Percentiles rank a stretch among this genome's conserved stretches.
Conservation (phyloP, 2,888 invertebrate genomes). For the Amiota communis region DNA sequence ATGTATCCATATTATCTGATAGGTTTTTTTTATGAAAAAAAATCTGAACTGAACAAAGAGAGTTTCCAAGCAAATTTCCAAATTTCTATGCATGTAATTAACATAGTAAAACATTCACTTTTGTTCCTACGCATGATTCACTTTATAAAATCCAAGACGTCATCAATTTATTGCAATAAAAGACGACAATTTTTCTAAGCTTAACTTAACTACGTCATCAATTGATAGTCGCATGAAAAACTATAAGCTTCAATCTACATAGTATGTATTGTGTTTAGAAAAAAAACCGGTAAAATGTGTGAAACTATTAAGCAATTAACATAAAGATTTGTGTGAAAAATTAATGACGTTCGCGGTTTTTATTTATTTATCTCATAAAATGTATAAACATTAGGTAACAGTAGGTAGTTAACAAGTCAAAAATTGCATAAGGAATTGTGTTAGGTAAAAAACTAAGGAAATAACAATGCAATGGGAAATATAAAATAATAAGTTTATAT, state of each 20-base stretch:
- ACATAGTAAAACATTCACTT: no score
- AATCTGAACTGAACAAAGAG: no score
- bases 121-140: no score
- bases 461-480: no score
- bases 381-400: slow-evolving; percentile 2
- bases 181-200: neutral
- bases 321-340: neutral
- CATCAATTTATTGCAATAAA: neutral
- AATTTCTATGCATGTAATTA: no score
- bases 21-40: no score
- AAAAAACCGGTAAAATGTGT: slow-evolving; percentile 18
- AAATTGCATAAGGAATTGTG: no score
- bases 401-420: no score
- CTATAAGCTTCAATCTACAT: neutral
- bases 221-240: neutral
- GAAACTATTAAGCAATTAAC: neutral
- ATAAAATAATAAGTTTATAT: no score
- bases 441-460: no score
- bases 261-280: neutral
- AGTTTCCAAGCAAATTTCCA: no score
- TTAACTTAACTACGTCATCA: slow-evolving; percentile 10
- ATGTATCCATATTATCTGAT: no score
- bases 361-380: slow-evolving; percentile 12
- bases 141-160: neutral
- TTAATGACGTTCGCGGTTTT: slow-evolving; percentile 13